These are phyloP conservation scores for Malaclemys terrapin DNA, from an alignment of 2,113 vertebrate genomes.

Conservation along the genomic window DNA sequence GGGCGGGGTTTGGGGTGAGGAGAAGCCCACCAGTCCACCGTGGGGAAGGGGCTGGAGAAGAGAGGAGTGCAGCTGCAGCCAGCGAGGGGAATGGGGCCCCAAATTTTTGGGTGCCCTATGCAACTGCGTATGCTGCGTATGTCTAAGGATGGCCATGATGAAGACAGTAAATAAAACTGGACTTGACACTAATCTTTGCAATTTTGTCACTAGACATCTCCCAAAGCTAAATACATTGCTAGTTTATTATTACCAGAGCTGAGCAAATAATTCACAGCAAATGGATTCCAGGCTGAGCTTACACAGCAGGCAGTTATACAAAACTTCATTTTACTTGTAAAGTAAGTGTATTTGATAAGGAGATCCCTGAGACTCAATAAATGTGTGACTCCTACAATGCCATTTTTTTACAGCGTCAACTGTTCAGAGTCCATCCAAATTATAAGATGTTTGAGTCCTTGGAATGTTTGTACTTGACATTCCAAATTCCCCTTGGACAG, in stretches of 20 bases:
- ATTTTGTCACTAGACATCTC: background rate
- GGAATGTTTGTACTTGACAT: background rate
- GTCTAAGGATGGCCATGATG: background rate
- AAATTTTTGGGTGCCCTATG: no score
- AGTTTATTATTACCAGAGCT: background rate
- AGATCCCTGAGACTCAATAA: background rate
- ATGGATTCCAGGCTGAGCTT: background rate
- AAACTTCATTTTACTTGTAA: background rate
- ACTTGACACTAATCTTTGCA: background rate
- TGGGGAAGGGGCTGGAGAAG: no score
- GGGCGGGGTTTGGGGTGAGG: no score
- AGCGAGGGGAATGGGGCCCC: no score
- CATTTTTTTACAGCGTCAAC: background rate
- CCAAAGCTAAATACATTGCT: background rate
- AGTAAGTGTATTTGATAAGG: background rate
- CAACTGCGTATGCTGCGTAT: no score
- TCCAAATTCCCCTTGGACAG: background rate
- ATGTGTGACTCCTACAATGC: background rate
- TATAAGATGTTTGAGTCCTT: background rate
- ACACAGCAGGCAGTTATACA: background rate
- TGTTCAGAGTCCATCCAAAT: background rate
- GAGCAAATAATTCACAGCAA: background rate
- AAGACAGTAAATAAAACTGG: constrained; percentile 8
- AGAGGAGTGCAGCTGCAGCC: no score
- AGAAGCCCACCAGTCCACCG: no score